phyloP scores from a whole-genome alignment of 2,797 vertebrate genomes.

The Clarias pachynema region DNA sequence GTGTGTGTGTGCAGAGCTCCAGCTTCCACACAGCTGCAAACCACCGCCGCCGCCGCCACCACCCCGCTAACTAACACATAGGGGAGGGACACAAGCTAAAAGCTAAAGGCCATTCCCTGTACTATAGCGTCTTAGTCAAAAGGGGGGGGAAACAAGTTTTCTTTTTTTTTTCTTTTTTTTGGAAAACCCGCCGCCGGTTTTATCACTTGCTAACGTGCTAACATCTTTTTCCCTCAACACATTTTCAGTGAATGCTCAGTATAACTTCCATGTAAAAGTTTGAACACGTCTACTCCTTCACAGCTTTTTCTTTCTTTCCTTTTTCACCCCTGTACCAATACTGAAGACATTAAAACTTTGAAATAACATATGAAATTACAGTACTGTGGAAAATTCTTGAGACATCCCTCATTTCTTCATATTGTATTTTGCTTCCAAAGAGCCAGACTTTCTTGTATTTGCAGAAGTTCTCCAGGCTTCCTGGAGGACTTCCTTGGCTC shows the following conservation, averaged over 20 bases:
- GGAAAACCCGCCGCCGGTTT: not conserved
- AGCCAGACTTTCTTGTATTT: too few relatives aligned
- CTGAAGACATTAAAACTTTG: too few relatives aligned
- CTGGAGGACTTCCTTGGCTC: too few relatives aligned
- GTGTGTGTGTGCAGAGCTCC: not conserved
- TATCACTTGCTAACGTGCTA: not conserved
- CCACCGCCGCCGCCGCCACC: constrained; percentile 34
- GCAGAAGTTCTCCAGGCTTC: too few relatives aligned
- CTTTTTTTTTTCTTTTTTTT: not conserved
- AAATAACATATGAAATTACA: too few relatives aligned
- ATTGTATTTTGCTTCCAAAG: too few relatives aligned
- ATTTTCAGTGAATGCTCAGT: not conserved
- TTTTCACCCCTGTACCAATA: too few relatives aligned
- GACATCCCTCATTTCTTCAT: too few relatives aligned
- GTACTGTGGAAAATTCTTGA: too few relatives aligned
- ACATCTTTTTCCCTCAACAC: not conserved
- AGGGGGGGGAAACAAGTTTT: not conserved
- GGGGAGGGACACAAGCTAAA: constrained; percentile 66
- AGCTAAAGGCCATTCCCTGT: constrained; percentile 48
- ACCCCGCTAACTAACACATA: constrained; percentile 43
- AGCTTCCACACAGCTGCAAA: constrained; percentile 39
- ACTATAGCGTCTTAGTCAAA: not conserved
- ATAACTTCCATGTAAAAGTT: too few relatives aligned
- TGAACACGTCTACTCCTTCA: too few relatives aligned
- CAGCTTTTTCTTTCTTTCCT: too few relatives aligned